phyloP scores from a whole-genome alignment of 2,888 invertebrate species.

The Herminia tarsipennalis region DNA sequence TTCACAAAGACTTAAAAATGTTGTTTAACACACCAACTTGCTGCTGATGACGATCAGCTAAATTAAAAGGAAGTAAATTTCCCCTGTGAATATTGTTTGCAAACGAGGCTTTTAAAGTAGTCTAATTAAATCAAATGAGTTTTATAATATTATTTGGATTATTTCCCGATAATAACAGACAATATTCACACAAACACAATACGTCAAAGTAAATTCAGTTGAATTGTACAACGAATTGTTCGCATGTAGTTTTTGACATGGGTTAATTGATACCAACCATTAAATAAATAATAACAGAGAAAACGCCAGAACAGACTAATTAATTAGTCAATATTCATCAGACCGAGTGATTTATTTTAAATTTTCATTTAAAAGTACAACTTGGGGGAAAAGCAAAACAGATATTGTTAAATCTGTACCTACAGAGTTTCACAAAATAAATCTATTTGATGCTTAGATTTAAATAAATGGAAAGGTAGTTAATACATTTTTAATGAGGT shows the following conservation, averaged over 20 bases:
- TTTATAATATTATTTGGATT: too few species aligned
- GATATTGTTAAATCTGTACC: constrained; percentile 30
- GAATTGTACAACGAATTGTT: constrained; percentile 12
- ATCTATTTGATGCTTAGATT: constrained; percentile 30
- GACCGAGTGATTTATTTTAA: constrained; percentile 39
- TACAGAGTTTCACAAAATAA: constrained; percentile 25
- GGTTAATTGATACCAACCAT: constrained; percentile 37
- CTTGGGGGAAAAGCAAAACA: constrained; percentile 37
- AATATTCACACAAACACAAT: too few species aligned
- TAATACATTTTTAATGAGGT: constrained; percentile 71
- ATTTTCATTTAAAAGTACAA: constrained; percentile 33
- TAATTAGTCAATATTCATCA: constrained; percentile 47
- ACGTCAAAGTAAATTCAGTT: too few species aligned
- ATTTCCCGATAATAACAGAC: neutral
- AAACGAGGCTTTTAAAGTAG: too few species aligned
- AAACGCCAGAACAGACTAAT: constrained; percentile 39
- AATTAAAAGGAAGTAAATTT: too few species aligned
- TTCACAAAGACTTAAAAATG: too few species aligned
- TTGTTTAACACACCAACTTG: too few species aligned
- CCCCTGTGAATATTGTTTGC: too few species aligned
- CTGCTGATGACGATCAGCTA: too few species aligned
- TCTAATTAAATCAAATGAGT: too few species aligned
- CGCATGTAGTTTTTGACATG: constrained; percentile 24
- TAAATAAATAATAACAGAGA: constrained; percentile 43
- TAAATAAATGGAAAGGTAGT: constrained; percentile 35